These are phyloP conservation scores for Upupa epops DNA, from an alignment of 2,113 vertebrate species.

Conservation along the genomic window DNA sequence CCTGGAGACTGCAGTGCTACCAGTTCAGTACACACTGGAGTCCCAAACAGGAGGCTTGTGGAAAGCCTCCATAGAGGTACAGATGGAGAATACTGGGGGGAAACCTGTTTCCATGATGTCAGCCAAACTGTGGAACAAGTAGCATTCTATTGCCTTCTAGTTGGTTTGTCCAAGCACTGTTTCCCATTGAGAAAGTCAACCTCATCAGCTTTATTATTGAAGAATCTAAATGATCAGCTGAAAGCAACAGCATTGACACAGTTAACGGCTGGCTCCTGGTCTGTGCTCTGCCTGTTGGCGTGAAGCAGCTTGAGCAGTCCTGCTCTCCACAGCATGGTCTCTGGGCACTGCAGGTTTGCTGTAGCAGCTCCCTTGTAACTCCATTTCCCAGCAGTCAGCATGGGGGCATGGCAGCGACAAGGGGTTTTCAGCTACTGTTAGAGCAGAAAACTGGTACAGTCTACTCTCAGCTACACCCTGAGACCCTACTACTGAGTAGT, in stretches of 20 bases:
- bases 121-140: background rate
- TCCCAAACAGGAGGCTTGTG: background rate
- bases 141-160: background rate
- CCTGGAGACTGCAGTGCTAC: background rate
- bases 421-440: background rate
- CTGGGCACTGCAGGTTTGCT: background rate
- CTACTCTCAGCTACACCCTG: background rate
- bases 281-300: background rate
- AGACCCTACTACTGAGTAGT: background rate
- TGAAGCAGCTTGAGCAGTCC: background rate
- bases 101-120: background rate
- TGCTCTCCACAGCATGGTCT: background rate
- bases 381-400: background rate
- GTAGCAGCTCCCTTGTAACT: background rate
- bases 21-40: background rate
- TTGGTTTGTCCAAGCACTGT: background rate
- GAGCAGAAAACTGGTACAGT: background rate
- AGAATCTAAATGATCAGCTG: background rate
- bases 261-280: background rate
- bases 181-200: background rate
- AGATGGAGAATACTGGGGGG: too few relatives aligned
- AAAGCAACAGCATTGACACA: background rate
- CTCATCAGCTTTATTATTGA: background rate
- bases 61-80: background rate
- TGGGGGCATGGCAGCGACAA: too few relatives aligned